A percentile compares a stretch with the other conserved stretches of the same genome.
Conservation (phyloP, 2,113 vertebrate genomes). For the Seriola dumerili region DNA sequence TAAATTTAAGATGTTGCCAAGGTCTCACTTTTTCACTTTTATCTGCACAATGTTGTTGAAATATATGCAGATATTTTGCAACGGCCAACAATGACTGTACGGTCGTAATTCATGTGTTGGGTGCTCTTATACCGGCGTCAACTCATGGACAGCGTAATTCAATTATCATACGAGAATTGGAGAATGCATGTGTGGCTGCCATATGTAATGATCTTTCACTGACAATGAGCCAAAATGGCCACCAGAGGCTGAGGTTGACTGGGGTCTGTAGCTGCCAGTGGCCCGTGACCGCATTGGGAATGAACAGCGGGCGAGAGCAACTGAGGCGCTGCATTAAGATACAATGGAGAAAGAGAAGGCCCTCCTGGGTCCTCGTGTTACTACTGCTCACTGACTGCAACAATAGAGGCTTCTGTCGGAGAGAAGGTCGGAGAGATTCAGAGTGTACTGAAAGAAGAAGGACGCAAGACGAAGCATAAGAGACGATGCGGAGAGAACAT, state of each 20-base stretch:
- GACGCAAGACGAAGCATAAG: constrained; percentile 20
- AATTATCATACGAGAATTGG: constrained; percentile 29
- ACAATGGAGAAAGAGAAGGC: constrained; percentile 70
- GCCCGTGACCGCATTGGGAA: constrained; percentile 75
- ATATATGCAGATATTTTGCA: constrained; percentile 3
- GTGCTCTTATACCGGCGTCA: neutral
- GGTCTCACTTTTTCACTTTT: neutral
- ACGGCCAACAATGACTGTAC: constrained; percentile 17
- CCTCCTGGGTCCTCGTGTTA: constrained; percentile 75
- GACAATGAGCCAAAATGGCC: constrained; percentile 67
- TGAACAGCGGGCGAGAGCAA: constrained; percentile 65
- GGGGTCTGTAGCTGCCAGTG: constrained; percentile 73
- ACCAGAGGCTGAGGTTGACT: constrained; percentile 72
- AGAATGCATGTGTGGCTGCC: constrained; percentile 29
- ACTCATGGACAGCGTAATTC: neutral
- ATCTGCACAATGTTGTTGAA: constrained; percentile 3
- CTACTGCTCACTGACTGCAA: constrained; percentile 62
- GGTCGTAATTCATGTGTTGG: neutral
- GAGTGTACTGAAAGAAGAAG: constrained; percentile 28
- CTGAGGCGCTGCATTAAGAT: constrained; percentile 66
- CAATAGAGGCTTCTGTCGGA: constrained; percentile 80
- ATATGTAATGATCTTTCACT: constrained; percentile 52
- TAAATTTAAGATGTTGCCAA: neutral
- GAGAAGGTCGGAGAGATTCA: constrained; percentile 30
- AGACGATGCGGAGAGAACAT: neutral